These are phyloP conservation scores for Lissonota sp. DNA, from an alignment of 2,888 invertebrate species.

Conservation along the genomic window DNA sequence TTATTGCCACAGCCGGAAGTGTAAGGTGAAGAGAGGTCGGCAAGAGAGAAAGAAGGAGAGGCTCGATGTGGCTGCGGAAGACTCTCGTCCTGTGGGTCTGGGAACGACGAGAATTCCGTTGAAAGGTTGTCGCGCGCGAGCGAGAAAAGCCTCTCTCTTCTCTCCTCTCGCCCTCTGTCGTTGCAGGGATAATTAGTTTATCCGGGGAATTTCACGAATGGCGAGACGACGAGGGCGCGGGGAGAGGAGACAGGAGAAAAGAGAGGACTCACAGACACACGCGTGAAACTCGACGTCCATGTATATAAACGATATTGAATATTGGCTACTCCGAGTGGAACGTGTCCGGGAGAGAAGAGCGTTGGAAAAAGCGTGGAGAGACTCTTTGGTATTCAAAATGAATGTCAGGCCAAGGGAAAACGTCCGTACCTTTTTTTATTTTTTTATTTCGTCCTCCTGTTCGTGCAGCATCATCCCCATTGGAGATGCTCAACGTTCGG, in stretches of 20 bases:
- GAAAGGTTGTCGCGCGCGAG: slow-evolving; percentile 65
- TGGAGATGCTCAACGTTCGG: slow-evolving; percentile 5
- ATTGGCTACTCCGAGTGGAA: slow-evolving; percentile 58
- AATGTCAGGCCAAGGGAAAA: slow-evolving; percentile 35
- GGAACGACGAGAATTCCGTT: slow-evolving; percentile 71
- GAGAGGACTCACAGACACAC: slow-evolving; percentile 2
- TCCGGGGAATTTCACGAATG: slow-evolving; percentile 73
- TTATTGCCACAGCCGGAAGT: slow-evolving; percentile 17
- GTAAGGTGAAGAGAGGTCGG: not conserved
- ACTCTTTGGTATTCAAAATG: slow-evolving; percentile 63
- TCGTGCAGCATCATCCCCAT: slow-evolving; percentile 3
- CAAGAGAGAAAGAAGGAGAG: not conserved
- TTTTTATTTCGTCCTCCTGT: slow-evolving; percentile 4
- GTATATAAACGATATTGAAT: slow-evolving; percentile 59
- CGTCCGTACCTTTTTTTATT: slow-evolving; percentile 1
- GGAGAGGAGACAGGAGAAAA: slow-evolving; percentile 4
- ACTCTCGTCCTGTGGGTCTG: slow-evolving; percentile 65
- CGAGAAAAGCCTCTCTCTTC: slow-evolving; percentile 52
- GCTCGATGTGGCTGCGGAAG: slow-evolving; percentile 17
- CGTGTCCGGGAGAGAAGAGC: slow-evolving; percentile 25
- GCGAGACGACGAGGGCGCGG: slow-evolving; percentile 46
- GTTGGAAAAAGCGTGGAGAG: slow-evolving; percentile 39
- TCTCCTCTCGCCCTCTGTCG: slow-evolving; percentile 32
- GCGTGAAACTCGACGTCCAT: not conserved
- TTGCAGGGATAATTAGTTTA: slow-evolving; percentile 67